Evolutionary conservation across 2,888 invertebrate genomes (phyloP).

Genomic region (Archips crataeganus): DNA sequence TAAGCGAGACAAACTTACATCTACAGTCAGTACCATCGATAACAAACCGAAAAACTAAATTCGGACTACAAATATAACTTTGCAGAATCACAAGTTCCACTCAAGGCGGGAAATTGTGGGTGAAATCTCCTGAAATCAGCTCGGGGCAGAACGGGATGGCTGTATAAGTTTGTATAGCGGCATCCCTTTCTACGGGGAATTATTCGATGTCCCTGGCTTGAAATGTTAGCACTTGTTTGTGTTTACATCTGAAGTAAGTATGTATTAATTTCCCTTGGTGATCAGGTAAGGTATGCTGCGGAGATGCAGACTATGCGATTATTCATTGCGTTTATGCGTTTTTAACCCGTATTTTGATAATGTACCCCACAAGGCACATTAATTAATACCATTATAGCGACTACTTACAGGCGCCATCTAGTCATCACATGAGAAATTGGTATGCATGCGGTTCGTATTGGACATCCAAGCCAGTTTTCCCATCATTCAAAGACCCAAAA

Average conservation of each 20-base stretch:
- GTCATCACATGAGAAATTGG: no score
- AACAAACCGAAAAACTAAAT: not conserved
- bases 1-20: conserved; percentile 11
- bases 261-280: conserved; percentile 14
- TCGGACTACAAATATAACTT: conserved; percentile 5
- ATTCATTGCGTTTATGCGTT: no score
- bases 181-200: not conserved
- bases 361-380: no score
- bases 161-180: not conserved
- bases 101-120: conserved; percentile 19
- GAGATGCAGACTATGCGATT: not conserved
- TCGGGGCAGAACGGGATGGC: not conserved
- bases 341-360: no score
- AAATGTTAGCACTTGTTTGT: not conserved
- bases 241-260: conserved; percentile 9
- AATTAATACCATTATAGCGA: no score
- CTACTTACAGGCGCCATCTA: no score
- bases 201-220: not conserved
- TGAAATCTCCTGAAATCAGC: conserved; percentile 10
- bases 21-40: not conserved
- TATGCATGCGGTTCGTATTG: no score
- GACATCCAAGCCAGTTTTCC: no score
- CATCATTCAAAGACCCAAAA: no score
- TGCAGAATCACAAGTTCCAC: not conserved
- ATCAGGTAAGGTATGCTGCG: not conserved